Evolutionary conservation across 2,797 vertebrate species (phyloP).

Genomic region (Distichodus sexfasciatus): DNA sequence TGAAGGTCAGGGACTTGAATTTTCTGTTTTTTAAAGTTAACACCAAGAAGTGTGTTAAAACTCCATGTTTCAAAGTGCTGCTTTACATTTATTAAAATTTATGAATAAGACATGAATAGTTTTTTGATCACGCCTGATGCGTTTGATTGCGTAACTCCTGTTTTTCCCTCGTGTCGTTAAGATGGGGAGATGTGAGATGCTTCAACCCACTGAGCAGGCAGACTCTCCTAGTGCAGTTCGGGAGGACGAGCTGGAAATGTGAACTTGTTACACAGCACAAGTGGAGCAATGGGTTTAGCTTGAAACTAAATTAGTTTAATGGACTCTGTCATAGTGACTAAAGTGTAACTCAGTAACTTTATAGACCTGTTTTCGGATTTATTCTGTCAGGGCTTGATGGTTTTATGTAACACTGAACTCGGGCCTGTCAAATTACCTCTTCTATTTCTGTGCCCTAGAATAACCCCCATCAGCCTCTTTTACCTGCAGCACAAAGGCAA

Average conservation of each 20-base stretch:
- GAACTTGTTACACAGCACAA: not conserved
- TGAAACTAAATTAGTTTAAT: conserved; percentile 29
- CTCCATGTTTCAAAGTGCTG: not conserved
- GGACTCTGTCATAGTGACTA: conserved; percentile 26
- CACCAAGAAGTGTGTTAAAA: too few relatives aligned
- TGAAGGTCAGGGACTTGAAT: conserved; percentile 1
- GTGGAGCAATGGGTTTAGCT: not conserved
- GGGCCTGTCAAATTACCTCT: not conserved
- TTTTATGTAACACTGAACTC: not conserved
- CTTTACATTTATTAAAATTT: not conserved
- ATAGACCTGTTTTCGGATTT: conserved; percentile 7
- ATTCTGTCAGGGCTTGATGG: conserved; percentile 6
- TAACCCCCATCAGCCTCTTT: conserved; percentile 6
- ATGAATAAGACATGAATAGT: not conserved
- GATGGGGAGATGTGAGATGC: not conserved
- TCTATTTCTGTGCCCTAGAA: conserved; percentile 11
- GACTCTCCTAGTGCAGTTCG: not conserved
- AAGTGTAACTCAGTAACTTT: not conserved
- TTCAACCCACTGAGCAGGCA: not conserved
- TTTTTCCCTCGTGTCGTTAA: not conserved
- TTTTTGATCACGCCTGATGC: conserved; percentile 1
- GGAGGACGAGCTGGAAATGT: not conserved
- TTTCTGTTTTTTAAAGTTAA: not conserved
- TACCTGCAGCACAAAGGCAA: conserved; percentile 15
- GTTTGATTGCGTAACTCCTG: not conserved